phyloP scores from a whole-genome alignment of 2,888 invertebrate genomes.

The Iphiclides podalirius region DNA sequence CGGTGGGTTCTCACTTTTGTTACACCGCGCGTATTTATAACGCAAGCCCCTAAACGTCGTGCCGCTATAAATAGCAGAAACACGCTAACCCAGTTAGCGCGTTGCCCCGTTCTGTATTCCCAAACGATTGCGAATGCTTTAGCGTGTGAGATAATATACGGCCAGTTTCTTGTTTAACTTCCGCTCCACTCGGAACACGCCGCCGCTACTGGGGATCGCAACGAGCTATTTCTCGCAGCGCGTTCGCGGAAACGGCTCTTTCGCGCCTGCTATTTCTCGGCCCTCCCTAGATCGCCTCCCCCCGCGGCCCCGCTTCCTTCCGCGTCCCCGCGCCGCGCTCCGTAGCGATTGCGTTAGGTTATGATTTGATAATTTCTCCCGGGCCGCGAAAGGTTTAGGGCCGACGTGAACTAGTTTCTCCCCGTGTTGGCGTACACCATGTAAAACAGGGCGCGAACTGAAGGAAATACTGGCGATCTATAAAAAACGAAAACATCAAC shows the following conservation, averaged over 20 bases:
- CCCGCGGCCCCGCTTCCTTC: conserved; percentile 1
- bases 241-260: not conserved
- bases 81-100: conserved; percentile 3
- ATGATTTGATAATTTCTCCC: conserved; percentile 21
- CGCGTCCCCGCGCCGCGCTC: not conserved
- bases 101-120: not conserved
- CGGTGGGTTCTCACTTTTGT: conserved; percentile 18
- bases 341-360: conserved; percentile 20
- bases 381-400: conserved; percentile 18
- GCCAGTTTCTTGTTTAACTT: too few relatives aligned
- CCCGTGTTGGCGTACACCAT: too few relatives aligned
- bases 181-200: too few relatives aligned
- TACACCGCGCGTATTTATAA: conserved; percentile 18
- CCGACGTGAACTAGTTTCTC: conserved; percentile 16
- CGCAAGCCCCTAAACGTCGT: conserved; percentile 5
- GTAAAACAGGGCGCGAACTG: too few relatives aligned
- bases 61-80: conserved; percentile 12
- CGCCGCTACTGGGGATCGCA: too few relatives aligned
- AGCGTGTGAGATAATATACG: too few relatives aligned
- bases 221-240: too few relatives aligned
- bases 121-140: not conserved
- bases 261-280: conserved; percentile 10
- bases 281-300: conserved; percentile 9
- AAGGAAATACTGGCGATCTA: too few relatives aligned
- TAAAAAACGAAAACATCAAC: too few relatives aligned